Evolutionary conservation across 2,113 vertebrate genomes (phyloP).

Genomic region (Podarcis raffonei): DNA sequence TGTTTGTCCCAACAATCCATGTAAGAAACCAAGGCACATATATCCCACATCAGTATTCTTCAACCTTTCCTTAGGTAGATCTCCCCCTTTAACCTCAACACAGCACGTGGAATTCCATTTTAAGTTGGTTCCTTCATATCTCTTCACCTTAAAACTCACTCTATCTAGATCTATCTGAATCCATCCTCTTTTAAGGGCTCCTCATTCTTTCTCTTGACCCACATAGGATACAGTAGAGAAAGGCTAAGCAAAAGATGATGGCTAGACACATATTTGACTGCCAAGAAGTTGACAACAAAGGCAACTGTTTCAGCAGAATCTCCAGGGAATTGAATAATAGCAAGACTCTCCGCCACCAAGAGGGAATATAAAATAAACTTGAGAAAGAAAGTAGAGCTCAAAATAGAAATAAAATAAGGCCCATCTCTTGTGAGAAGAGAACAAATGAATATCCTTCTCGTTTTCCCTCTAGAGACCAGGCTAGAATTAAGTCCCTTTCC

Average conservation of each 20-base stretch:
- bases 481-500: slow-evolving; percentile 14
- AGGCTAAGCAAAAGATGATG: not conserved
- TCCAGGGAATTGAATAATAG: slow-evolving; percentile 9
- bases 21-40: not conserved
- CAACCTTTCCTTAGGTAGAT: too few relatives aligned
- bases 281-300: not conserved
- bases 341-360: rapidly evolving
- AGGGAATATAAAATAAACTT: slow-evolving; percentile 5
- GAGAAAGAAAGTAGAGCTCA: slow-evolving; percentile 2
- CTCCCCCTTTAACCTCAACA: not conserved
- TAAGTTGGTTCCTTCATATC: not conserved
- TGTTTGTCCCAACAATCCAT: not conserved
- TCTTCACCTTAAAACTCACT: not conserved
- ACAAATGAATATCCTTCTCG: not conserved
- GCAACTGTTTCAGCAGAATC: not conserved
- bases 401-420: slow-evolving; percentile 29
- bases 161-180: not conserved
- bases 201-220: not conserved
- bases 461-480: not conserved
- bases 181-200: not conserved
- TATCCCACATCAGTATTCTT: too few relatives aligned
- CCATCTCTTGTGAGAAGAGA: slow-evolving; percentile 24
- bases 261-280: not conserved
- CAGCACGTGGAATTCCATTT: not conserved
- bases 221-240: not conserved